Base-by-base conservation (phyloP, 1,140 invertebrate species). In the Choristoneura fumiferana region DNA sequence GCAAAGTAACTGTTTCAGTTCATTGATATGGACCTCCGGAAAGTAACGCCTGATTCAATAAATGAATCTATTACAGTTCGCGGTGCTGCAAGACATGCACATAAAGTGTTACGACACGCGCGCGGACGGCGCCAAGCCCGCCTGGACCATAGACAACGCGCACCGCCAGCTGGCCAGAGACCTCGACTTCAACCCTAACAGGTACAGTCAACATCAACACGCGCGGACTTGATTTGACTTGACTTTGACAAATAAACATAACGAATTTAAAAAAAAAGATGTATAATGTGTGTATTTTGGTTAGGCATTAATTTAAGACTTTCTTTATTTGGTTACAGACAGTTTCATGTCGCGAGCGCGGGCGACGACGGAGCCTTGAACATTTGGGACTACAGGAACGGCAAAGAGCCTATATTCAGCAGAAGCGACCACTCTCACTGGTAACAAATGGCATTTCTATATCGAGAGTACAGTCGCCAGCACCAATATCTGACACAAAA, bases 141-240 rank as follows among this genome's bases (percentile, higher is more conserved):
- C 93, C 0, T 99, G 96, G 95, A 90, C 85, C 54, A 95, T 99
- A 70, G 93, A 96, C 62, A 94, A 94, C 65, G 95, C 96, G 6
- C 98, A 99, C 91, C 92, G 93, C 8, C 96, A 98, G 87, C 91
- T 96, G 39, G 94, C 97, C 8, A 87, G 98, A 63, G 97, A 98
- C 84, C 76, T 99, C 12, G 98, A 99, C 89, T 99, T 98, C 76
- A 99, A 99, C 91, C 95, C 97, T 12, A 99, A 99, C 89, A 95
- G 96, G 77, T 87, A 66, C 53, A 39, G 36, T 12, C 37, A 29
- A 29, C 15, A 18, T 33, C 15, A 18, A 13, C n/a, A 15, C 33
- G n/a, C n/a, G n/a, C n/a, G n/a, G n/a, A n/a, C n/a, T n/a, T n/a
- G n/a, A n/a, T n/a, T n/a, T n/a, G n/a, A n/a, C n/a, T n/a, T n/a